Evolutionary conservation across 1,140 invertebrate genomes (phyloP), one percentile per base, ranked within the genome.

Genomic region (Andricus grossulariae): DNA sequence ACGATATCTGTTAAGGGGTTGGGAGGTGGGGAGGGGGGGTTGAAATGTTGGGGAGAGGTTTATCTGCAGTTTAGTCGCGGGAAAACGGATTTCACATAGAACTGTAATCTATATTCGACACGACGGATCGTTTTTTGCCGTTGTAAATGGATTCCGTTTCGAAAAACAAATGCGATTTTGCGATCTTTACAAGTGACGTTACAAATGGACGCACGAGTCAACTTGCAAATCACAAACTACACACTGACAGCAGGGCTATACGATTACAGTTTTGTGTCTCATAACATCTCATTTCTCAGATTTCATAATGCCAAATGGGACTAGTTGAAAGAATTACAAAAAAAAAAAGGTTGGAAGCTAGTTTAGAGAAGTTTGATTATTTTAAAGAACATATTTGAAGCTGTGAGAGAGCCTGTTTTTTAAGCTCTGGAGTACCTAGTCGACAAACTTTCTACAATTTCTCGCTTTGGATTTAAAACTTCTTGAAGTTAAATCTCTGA

Each of bases 51-150:
- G 7, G 54, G 54, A 7, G 21, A 25, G 13, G 11, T 7, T 57
- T 57, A 57, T 21, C 19, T 57, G 55, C 21, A 57, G 55, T 57
- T 57, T 57, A 18, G 55, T 32, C 18, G 25, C 55, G 55, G 55
- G 19, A 57, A 57, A 57, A 21, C 55, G 55, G 55, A 57, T 19
- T 54, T 45, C 39, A 7, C 39, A 45, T 45, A 10, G 39, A 7
- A 45, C 39, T 7, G 39, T 45, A 45, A 45, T 45, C 7, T 45
- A 45, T 45, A 45, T 7, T 45, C 39, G 7, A 45, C 52, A 45
- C 52, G 18, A 54, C 52, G 52, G 52, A n/a, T 54, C n/a, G 18
- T 18, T 54, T 54, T 55, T 57, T 57, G 55, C 19, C 19, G 1
- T 11, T 12, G 55, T 57, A 57, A 57, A 57, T 57, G 55, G 55